Percentiles rank a stretch among this genome's conserved stretches.
These are phyloP conservation scores for Bemisia tabaci DNA, from an alignment of 1,140 invertebrate genomes.

Conservation along the genomic window DNA sequence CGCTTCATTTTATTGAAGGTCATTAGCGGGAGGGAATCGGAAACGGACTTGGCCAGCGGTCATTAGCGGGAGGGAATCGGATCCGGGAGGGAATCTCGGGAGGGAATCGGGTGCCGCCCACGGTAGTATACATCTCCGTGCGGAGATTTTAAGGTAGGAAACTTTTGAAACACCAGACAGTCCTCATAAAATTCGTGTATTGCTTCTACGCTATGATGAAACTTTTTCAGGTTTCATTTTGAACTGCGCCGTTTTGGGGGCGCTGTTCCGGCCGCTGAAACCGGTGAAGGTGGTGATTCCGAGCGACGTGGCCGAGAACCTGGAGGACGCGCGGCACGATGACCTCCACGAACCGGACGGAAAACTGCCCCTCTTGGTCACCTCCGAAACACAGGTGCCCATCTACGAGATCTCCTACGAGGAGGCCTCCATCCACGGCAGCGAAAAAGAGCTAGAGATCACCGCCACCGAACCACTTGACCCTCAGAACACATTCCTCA, in stretches of 20 bases:
- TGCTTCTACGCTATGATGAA: too few species aligned
- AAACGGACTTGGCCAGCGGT: too few species aligned
- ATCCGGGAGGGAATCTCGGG: too few species aligned
- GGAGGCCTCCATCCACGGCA: conserved; percentile 24
- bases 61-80: too few species aligned
- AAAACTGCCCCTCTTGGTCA: conserved; percentile 30
- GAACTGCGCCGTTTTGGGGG: conserved; percentile 60
- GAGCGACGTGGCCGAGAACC: conserved; percentile 22
- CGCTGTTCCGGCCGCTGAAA: conserved; percentile 64
- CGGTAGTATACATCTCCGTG: too few species aligned
- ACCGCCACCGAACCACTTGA: conserved; percentile 16
- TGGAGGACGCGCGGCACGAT: conserved; percentile 30
- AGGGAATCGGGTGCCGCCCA: too few species aligned
- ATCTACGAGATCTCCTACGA: conserved; percentile 10
- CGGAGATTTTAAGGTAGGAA: too few species aligned
- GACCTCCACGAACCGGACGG: conserved; percentile 28
- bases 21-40: too few species aligned
- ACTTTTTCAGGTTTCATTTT: conserved; percentile 47
- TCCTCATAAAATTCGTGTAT: too few species aligned
- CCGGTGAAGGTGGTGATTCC: conserved; percentile 42
- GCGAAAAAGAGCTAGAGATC: conserved; percentile 21
- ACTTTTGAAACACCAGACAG: too few species aligned
- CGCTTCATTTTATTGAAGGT: too few species aligned
- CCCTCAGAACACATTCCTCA: conserved; percentile 5
- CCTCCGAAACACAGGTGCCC: conserved; percentile 7